These are phyloP conservation scores for Atopsyche davidsoni DNA, from an alignment of 1,140 invertebrate species.

Conservation along the genomic window DNA sequence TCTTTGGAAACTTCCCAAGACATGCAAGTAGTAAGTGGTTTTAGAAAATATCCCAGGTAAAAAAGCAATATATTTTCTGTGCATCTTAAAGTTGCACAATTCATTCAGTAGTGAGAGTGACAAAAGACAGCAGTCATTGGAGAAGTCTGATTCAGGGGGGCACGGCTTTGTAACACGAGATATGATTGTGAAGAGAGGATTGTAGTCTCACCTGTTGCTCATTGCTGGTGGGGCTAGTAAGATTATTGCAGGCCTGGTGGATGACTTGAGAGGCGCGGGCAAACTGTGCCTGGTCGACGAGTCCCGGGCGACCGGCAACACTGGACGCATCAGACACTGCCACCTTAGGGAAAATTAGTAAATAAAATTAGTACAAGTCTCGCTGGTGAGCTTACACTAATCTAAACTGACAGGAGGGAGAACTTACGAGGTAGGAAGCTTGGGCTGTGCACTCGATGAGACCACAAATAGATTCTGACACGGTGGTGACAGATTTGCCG, in stretches of 20 bases:
- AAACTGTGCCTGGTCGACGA: conserved; percentile 89
- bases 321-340: conserved; percentile 87
- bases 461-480: conserved; percentile 82
- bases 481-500: conserved; percentile 75
- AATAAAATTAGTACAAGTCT: conserved; percentile 7
- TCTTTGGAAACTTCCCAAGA: too few species aligned
- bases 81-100: too few species aligned
- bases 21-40: too few species aligned
- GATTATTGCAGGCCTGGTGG: conserved; percentile 75
- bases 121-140: too few species aligned
- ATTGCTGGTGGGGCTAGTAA: conserved; percentile 67
- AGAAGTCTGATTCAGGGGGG: too few species aligned
- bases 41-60: too few species aligned
- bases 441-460: conserved; percentile 91
- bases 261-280: conserved; percentile 84
- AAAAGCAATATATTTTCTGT: too few species aligned
- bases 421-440: conserved; percentile 78
- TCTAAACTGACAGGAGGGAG: background rate
- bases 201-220: conserved; percentile 69
- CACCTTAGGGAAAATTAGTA: conserved; percentile 42
- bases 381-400: background rate
- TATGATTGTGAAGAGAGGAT: too few species aligned
- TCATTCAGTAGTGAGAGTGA: too few species aligned
- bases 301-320: conserved; percentile 81
- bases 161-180: too few species aligned